Base-by-base conservation (phyloP, 2,797 vertebrate species). In the Muraenolepis orangiensis region DNA sequence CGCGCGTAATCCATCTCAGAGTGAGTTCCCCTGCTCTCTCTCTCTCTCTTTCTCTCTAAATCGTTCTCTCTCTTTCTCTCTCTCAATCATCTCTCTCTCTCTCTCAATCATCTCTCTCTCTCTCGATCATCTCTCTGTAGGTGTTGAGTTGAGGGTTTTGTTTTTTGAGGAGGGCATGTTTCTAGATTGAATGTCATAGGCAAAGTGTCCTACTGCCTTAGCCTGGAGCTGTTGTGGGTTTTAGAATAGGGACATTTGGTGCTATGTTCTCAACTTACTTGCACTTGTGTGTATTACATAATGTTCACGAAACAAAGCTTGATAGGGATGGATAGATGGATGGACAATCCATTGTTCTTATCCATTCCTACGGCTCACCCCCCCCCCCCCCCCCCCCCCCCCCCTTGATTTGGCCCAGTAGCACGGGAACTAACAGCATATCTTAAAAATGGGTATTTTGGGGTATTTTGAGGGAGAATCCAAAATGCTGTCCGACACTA, bases 1-100 rank as follows among this genome's bases (percentile, higher is more conserved):
- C 96, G 70, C 93, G 97, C 69, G 83, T 93, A 8, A 93, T 98
- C 77, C 94, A 92, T 3, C 89, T 99, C 78, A 91, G 74, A 87
- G 97, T 98, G 86, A 95, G 95, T 91, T 64, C 75, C 1, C 1
- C n/a, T 34, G 14, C 4, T 11, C 0, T 16, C 6, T 5, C 0
- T 0, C 10, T 26, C 61, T n/a, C 68, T 71, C 6, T n/a, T 66
- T 71, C 6, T 66, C 1, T 32, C 14, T 2, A 71, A 66, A 69
- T n/a, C n/a, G n/a, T n/a, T n/a, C n/a, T n/a, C n/a, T 64, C 75
- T 0, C 1, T 20, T 34, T 12, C 4, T 11, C 0, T 16, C 6
- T 5, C 0, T 0, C 10, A n/a, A n/a, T n/a, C n/a, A n/a, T 26
- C 61, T n/a, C 68, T 71, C 6, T n/a, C n/a, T n/a, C n/a, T 66